Conservation (phyloP, 2,113 vertebrate species). For the Hippocampus barbouri region DNA sequence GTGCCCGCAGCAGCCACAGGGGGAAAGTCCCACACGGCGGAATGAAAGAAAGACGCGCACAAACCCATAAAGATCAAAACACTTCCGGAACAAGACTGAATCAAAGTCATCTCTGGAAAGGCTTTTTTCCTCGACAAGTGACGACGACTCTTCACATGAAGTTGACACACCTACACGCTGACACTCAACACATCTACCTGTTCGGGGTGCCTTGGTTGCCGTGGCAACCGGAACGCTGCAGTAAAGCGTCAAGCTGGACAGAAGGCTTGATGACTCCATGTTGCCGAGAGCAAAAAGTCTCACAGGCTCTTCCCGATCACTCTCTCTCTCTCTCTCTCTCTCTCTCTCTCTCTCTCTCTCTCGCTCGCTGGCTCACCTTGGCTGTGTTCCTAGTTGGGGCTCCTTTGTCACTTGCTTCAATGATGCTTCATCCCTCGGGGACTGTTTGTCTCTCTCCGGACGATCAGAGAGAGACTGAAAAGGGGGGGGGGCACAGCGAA, state of each 20-base stretch:
- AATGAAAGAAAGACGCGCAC: slow-evolving; percentile 5
- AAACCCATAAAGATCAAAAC: slow-evolving; percentile 13
- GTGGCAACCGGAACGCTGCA: slow-evolving; percentile 56
- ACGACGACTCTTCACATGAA: background rate
- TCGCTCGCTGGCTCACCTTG: slow-evolving; percentile 28
- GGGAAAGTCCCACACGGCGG: slow-evolving; percentile 30
- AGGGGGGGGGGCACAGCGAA: background rate
- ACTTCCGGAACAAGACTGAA: slow-evolving; percentile 4
- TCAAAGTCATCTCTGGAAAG: slow-evolving; percentile 2
- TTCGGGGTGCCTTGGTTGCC: slow-evolving; percentile 55
- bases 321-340: slow-evolving; percentile 11
- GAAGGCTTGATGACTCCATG: slow-evolving; percentile 68
- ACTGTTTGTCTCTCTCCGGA: slow-evolving; percentile 47
- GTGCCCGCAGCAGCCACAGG: slow-evolving; percentile 40
- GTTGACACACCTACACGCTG: background rate
- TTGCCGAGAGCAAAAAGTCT: slow-evolving; percentile 44
- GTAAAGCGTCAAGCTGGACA: slow-evolving; percentile 56
- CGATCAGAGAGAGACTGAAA: slow-evolving; percentile 27
- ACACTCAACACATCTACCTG: slow-evolving; percentile 59
- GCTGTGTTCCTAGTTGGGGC: slow-evolving; percentile 39
- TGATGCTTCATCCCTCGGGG: slow-evolving; percentile 59
- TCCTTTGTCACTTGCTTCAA: slow-evolving; percentile 52
- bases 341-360: slow-evolving; percentile 19
- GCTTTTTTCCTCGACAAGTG: background rate
- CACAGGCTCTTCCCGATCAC: slow-evolving; percentile 5